Evolutionary conservation across 2,888 invertebrate genomes (phyloP).

Genomic region (Drosophila eohydei): DNA sequence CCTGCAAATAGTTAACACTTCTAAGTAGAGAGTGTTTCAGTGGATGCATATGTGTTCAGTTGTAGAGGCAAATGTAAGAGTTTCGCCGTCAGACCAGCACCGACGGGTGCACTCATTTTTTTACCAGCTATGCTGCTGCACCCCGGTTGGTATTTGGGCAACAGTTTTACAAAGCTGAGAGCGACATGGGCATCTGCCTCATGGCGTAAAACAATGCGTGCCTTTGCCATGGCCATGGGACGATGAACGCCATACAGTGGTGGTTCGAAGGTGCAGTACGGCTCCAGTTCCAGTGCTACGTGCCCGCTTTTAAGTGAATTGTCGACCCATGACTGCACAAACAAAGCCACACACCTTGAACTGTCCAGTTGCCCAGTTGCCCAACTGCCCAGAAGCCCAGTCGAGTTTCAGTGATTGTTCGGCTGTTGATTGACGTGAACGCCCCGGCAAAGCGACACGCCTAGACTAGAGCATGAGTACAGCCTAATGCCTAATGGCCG

Average conservation of each 20-base stretch:
- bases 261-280: neutral
- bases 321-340: conserved; percentile 57
- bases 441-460: conserved; percentile 52
- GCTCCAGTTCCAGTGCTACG: conserved; percentile 32
- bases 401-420: conserved; percentile 35
- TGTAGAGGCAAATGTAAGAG: neutral
- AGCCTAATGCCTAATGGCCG: conserved; percentile 60
- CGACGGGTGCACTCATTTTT: neutral
- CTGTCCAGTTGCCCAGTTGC: neutral
- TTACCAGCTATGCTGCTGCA: conserved; percentile 12
- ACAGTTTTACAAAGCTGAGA: conserved; percentile 47
- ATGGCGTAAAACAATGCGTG: conserved; percentile 41
- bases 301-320: conserved; percentile 70
- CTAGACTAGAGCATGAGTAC: conserved; percentile 36
- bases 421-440: conserved; percentile 52
- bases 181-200: conserved; percentile 31
- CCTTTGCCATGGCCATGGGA: neutral
- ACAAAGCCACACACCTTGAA: conserved; percentile 61
- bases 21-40: neutral
- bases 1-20: neutral
- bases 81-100: neutral
- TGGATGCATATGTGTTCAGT: neutral
- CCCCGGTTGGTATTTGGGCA: conserved; percentile 34
- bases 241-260: conserved; percentile 1
- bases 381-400: neutral